Base-by-base conservation (phyloP, 2,888 invertebrate species). In the Tinea semifulvella region DNA sequence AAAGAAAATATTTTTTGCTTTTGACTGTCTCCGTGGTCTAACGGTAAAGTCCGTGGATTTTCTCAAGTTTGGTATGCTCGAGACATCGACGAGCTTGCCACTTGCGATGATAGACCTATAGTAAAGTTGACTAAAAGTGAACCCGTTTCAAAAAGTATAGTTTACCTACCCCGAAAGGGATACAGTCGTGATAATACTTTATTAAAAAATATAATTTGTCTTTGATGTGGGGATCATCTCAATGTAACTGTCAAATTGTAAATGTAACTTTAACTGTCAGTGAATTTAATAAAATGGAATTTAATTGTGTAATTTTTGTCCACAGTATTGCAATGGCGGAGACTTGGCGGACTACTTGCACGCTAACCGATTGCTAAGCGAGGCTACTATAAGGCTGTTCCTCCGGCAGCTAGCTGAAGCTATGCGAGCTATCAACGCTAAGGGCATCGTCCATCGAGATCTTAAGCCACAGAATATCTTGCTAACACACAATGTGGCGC, bases 401-500 rank as follows among this genome's bases (percentile, higher is more conserved):
- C 85, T 98, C 53, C 86, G 91, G 61, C 99, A 99, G 80, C 86
- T 99, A 63, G 98, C 98, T 56, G 96, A 92, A 59, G 98, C 99
- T 48, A 96, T 99, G 95, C 91, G 92, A 67, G 98, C 98, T 42
- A 85, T 99, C 54, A 93, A 96, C 81, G 93, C 91, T 54, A 98
- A 98, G 82, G 98, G 96, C 56, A 96, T 99, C 62, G 96, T 99
- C 48, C 99, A 99, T 75, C 86, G 99, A 57, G 99, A 99, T 83
- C 86, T 99, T 65, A 99, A 99, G 75, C 99, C 99, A 42, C 99
- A 99, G 82, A 99, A 99, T 80, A 98, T 99, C 65, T 83, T 99
- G 50, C 85, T 99, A 52, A 95, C 96, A 60, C 93, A 96, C 72
- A 88, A 72, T 84, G 89, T 68, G 16, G 63, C 72, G 38, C 74